Evolutionary conservation across 2,113 vertebrate genomes (phyloP), one percentile per base, ranked within the genome.

Genomic region (Thomomys bottae): DNA sequence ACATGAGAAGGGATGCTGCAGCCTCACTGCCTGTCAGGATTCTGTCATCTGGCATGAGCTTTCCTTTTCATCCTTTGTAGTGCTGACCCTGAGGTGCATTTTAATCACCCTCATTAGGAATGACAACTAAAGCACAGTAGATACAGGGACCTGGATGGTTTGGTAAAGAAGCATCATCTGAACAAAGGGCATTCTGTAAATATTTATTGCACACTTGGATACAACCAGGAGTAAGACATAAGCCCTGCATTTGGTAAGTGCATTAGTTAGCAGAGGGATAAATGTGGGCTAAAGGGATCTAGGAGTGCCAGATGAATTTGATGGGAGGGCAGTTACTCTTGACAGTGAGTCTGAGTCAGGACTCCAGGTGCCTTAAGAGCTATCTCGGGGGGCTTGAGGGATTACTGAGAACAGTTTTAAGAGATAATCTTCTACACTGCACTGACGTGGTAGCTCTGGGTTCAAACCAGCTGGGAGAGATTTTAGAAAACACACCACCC

Each of bases 141-240:
- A 88, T 76, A 83, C 32, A 68, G 28, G 88, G 80, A 28, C 57
- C 45, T 88, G 75, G 21, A 36, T 73, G 66, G 38, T 61, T 61
- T 40, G 2, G 21, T 11, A 70, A 40, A 75, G 89, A 87, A 36
- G 26, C 73, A 15, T 20, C 34, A 2, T 45, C 24, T 68, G n/a
- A 93, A 49, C 21, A 49, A 83, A 93, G 59, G 71, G 40, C 30
- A 61, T 76, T 72, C 40, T 83, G 61, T 94, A 91, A 95, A 81
- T 90, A 91, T 92, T 90, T 93, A 94, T 32, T 80, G 30, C 9
- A 59, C 28, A 14, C 59, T 84, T 84, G 76, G 83, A 42, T 64
- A 86, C 66, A 70, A 57, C 68, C 34, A 6, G 54, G 54, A 89
- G 12, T 17, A 77, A 88, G 71, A 57, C 79, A 36, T 36, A 40